Base-by-base conservation (phyloP, 2,888 invertebrate species). In the Pediacus dermestoides region DNA sequence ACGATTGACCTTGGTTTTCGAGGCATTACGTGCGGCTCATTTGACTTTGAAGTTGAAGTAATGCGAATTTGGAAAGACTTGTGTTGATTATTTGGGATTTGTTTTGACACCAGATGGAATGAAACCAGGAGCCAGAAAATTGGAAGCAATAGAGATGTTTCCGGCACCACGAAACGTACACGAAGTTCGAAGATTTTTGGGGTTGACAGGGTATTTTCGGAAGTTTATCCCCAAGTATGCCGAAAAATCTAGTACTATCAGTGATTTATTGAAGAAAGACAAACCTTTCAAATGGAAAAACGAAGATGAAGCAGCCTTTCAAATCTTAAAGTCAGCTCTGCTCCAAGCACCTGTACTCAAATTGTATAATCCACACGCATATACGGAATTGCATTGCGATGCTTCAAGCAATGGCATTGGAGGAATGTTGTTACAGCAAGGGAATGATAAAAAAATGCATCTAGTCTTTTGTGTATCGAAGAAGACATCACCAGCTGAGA, bases 1-100 rank as follows among this genome's bases (percentile, higher is more conserved):
- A 2, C 16, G 49, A n/a, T 22, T 63, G 14, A 48, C 52, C 21
- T 27, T 40, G 7, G 49, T 63, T 0, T 39, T 63, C 1, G 6
- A 40, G 18, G 39, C 39, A 1, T 18, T 61, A 2, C 16, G 45
- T 27, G 34, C 52, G 1, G 53, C 58, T 1, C 50, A 52, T 15
- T 35, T 64, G 3, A 60, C 58, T 1, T 23, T 66, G 2, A 65
- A 65, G 28, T 27, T 61, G 1, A 30, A 42, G 1, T 64, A 63
- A 35, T 63, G 61, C 38, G 14, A 35, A 1, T 64, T 66, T 27
- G 48, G 58, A 3, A 18, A 36, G 16, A 37, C 26, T 2, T 23
- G 27, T 27, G 34, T 49, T 9, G 21, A 44, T 2, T 47, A 37
- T 34, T 22, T 44, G 15, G 49, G 46, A 16, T 42, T 23, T 35